Percentiles rank a stretch among this genome's conserved stretches.
Conservation (phyloP, 2,888 invertebrate species). For the Torymus aiolomorphi region DNA sequence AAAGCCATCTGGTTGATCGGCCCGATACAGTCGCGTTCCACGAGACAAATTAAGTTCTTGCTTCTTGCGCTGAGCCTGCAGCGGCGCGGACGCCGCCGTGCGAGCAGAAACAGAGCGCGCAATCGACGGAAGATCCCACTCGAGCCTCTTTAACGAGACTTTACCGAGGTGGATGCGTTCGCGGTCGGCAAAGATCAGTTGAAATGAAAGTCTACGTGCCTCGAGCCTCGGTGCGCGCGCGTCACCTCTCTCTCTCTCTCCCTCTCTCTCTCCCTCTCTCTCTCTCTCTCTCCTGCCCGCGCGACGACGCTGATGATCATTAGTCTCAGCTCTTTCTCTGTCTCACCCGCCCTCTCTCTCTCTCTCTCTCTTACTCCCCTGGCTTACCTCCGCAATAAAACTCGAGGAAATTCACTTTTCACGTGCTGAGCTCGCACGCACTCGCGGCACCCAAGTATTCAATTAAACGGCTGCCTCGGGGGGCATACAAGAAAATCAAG, state of each 20-base stretch:
- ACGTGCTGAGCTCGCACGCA: constrained; percentile 39
- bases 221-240: constrained; percentile 55
- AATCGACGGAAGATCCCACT: constrained; percentile 64
- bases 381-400: constrained; percentile 41
- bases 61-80: constrained; percentile 60
- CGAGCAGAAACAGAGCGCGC: constrained; percentile 40
- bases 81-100: not conserved
- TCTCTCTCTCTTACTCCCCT: constrained; percentile 5
- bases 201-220: constrained; percentile 56
- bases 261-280: constrained; percentile 64
- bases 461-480: constrained; percentile 43
- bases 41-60: constrained; percentile 73
- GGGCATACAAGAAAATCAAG: constrained; percentile 33
- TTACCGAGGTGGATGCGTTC: constrained; percentile 59
- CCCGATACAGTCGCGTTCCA: constrained; percentile 70
- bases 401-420: constrained; percentile 53
- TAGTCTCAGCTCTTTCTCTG: constrained; percentile 46
- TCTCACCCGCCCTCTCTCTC: not conserved
- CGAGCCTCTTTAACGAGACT: constrained; percentile 64
- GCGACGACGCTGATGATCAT: constrained; percentile 56
- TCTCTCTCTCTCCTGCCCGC: constrained; percentile 32
- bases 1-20: constrained; percentile 68
- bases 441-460: constrained; percentile 40
- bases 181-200: constrained; percentile 65
- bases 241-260: constrained; percentile 64